Percentiles rank a stretch among this genome's conserved stretches.
Conservation (phyloP, 2,797 vertebrate genomes). For the Zonotrichia albicollis region DNA sequence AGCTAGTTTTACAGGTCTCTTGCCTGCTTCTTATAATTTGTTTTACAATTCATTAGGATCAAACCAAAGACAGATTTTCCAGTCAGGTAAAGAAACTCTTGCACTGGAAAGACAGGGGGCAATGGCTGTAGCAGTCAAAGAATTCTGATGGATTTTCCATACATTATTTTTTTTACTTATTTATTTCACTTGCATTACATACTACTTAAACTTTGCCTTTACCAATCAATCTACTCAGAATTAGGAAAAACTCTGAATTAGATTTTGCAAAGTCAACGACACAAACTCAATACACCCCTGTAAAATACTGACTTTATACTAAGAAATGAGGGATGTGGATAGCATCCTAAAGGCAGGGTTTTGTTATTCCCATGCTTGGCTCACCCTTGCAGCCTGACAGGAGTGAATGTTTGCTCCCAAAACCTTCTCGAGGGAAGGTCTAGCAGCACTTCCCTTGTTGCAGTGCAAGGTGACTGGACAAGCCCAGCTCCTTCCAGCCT, state of each 20-base stretch:
- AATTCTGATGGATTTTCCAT: background rate
- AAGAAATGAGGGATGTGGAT: background rate
- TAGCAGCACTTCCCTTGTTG: fast-evolving
- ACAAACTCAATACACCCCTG: background rate
- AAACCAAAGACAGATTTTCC: background rate
- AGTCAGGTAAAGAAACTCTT: background rate
- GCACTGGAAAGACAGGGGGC: background rate
- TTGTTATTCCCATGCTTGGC: background rate
- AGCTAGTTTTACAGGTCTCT: background rate
- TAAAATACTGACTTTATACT: background rate
- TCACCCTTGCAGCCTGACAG: background rate
- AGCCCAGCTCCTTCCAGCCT: background rate
- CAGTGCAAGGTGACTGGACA: fast-evolving
- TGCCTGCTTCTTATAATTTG: background rate
- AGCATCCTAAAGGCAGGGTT: background rate
- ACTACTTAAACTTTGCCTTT: background rate
- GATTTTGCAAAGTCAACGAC: background rate
- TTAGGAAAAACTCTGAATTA: background rate
- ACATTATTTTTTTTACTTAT: background rate
- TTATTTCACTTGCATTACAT: background rate
- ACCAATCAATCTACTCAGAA: background rate
- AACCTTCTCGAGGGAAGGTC: background rate
- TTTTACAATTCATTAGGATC: background rate
- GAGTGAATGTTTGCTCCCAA: background rate
- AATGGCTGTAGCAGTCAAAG: background rate